Evolutionary conservation across 2,113 vertebrate species (phyloP).

Genomic region (Gavia stellata): DNA sequence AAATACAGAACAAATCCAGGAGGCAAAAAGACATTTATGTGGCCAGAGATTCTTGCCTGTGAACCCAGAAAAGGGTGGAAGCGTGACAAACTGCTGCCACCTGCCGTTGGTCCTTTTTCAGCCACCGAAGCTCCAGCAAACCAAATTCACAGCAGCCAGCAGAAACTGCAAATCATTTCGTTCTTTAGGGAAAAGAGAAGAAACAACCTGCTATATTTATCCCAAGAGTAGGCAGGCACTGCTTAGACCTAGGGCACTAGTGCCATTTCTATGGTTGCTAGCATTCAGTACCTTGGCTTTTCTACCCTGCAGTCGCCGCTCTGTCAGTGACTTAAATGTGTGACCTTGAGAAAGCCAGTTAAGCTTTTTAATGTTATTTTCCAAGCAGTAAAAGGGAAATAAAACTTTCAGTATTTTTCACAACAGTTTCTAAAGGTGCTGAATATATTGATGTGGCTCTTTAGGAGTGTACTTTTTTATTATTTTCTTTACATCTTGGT

Average conservation of each 20-base stretch:
- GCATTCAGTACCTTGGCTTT: not conserved
- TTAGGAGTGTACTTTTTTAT: not conserved
- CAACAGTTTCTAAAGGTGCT: not conserved
- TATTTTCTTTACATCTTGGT: not conserved
- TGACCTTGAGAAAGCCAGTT: slow-evolving; percentile 12
- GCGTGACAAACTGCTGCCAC: not conserved
- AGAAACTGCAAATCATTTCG: not conserved
- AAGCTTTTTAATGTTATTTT: not conserved
- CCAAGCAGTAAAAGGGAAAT: not conserved
- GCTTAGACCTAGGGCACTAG: not conserved
- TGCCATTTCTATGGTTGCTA: not conserved
- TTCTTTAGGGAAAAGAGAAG: not conserved
- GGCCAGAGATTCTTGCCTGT: not conserved
- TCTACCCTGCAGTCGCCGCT: not conserved
- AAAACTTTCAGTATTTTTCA: not conserved
- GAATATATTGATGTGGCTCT: not conserved
- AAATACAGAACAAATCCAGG: not conserved
- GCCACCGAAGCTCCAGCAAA: not conserved
- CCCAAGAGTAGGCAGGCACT: not conserved
- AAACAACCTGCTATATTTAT: not conserved
- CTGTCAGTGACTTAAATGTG: not conserved
- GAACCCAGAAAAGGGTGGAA: not conserved
- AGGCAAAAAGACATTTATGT: not conserved
- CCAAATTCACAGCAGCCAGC: not conserved
- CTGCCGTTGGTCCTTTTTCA: slow-evolving; percentile 2